phyloP scores from a whole-genome alignment of 2,888 invertebrate genomes.

The Colostygia pectinataria region DNA sequence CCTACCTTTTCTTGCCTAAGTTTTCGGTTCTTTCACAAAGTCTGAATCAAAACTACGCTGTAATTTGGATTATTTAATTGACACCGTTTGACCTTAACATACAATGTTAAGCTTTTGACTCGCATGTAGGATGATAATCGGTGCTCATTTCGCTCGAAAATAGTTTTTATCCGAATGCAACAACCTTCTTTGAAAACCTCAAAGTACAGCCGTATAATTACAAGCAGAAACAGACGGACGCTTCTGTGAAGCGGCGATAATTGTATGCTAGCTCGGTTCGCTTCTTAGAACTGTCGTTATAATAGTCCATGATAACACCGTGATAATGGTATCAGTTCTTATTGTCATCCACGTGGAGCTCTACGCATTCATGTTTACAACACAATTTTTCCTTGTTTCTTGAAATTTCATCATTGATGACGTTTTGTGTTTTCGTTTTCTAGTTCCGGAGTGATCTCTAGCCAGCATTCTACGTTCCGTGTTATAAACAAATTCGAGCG shows the following conservation, averaged over 20 bases:
- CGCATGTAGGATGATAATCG: neutral
- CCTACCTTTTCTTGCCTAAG: no score
- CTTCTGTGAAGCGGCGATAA: constrained; percentile 70
- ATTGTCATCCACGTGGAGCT: constrained; percentile 46
- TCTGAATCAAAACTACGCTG: no score
- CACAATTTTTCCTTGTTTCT: constrained; percentile 37
- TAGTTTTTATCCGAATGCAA: constrained; percentile 29
- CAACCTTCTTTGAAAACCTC: constrained; percentile 36
- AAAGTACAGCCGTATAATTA: constrained; percentile 51
- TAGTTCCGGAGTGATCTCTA: neutral
- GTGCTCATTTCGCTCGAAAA: constrained; percentile 17
- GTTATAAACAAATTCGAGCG: constrained; percentile 26
- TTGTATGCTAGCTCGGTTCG: constrained; percentile 56
- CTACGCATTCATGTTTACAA: constrained; percentile 37
- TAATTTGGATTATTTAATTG: no score
- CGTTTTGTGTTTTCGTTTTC: constrained; percentile 10
- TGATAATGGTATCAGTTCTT: constrained; percentile 67
- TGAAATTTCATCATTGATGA: constrained; percentile 31
- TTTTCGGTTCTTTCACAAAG: no score
- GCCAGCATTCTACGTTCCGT: constrained; percentile 3
- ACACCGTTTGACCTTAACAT: no score
- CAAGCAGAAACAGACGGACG: constrained; percentile 47
- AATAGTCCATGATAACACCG: constrained; percentile 62
- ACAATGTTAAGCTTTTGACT: neutral
- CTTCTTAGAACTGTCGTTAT: constrained; percentile 65